A percentile compares a stretch with the other conserved stretches of the same genome.
These are phyloP conservation scores for Indicator maculatus DNA, from an alignment of 2,113 vertebrate species.

Conservation along the genomic window DNA sequence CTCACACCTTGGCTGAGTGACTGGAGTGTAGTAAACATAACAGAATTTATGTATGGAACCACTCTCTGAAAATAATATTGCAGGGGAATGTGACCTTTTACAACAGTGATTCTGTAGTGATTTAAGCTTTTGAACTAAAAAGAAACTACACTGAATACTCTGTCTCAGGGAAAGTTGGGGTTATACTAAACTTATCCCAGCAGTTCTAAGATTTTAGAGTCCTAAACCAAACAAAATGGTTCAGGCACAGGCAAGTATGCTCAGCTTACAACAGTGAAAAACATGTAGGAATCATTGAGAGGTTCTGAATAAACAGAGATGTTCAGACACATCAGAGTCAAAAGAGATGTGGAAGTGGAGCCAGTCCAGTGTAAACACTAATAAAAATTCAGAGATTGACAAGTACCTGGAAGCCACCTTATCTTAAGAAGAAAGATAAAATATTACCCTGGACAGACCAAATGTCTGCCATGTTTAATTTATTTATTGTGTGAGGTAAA, in stretches of 20 bases:
- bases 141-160: neutral
- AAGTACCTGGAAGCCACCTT: neutral
- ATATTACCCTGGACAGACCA: neutral
- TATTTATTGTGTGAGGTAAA: neutral
- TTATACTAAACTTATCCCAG: neutral
- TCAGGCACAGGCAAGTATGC: neutral
- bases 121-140: neutral
- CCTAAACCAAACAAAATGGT: neutral
- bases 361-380: fast-evolving
- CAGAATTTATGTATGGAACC: neutral
- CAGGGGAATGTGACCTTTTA: neutral
- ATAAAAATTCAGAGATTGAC: neutral
- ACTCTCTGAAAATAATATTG: neutral
- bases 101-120: neutral
- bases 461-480: neutral
- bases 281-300: neutral
- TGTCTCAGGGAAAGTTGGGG: neutral
- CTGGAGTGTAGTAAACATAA: neutral
- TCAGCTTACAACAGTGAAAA: neutral
- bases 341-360: neutral
- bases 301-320: neutral
- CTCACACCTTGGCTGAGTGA: neutral
- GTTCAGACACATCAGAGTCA: neutral
- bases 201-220: neutral
- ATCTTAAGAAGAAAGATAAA: neutral